These are phyloP conservation scores for Oikopleura dioica DNA, from an alignment of 23 tunicate species.

Conservation along the genomic window DNA sequence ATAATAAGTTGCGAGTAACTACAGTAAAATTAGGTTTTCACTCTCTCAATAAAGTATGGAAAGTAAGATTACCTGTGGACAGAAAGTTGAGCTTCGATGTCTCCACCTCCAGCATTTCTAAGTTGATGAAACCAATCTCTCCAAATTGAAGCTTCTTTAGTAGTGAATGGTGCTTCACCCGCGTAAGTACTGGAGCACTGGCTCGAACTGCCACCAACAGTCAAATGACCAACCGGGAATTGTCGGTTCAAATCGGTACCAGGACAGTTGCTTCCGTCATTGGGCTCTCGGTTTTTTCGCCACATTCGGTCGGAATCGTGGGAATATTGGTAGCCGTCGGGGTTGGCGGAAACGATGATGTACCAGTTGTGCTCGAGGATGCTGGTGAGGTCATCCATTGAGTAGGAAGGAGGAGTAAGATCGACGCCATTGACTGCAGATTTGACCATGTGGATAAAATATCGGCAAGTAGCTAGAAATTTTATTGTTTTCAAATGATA, in stretches of 20 bases:
- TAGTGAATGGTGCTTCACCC: neutral
- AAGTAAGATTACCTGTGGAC: no score
- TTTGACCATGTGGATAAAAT: neutral
- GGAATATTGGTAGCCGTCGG: slow-evolving; percentile 62
- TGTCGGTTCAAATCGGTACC: slow-evolving; percentile 94
- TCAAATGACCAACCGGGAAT: slow-evolving; percentile 16
- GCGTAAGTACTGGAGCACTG: neutral
- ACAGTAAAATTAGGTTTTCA: no score
- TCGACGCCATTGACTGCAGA: neutral
- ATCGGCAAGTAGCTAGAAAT: slow-evolving; percentile 11
- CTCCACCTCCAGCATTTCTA: slow-evolving; percentile 14
- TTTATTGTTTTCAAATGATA: neutral
- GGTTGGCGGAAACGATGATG: slow-evolving; percentile 38
- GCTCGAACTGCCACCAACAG: neutral
- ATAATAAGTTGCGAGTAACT: neutral
- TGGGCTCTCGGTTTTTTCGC: slow-evolving; percentile 41
- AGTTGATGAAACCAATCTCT: no score
- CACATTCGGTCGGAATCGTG: slow-evolving; percentile 53
- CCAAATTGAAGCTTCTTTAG: no score
- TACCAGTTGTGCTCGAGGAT: slow-evolving; percentile 29
- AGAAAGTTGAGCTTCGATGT: neutral
- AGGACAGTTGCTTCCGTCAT: slow-evolving; percentile 13
- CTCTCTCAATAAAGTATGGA: no score
- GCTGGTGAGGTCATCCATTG: neutral
- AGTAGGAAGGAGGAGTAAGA: neutral